Percentiles rank a stretch among this genome's conserved stretches.
phyloP scores from a whole-genome alignment of 2,888 invertebrate species.

The Hofmannophila pseudospretella region DNA sequence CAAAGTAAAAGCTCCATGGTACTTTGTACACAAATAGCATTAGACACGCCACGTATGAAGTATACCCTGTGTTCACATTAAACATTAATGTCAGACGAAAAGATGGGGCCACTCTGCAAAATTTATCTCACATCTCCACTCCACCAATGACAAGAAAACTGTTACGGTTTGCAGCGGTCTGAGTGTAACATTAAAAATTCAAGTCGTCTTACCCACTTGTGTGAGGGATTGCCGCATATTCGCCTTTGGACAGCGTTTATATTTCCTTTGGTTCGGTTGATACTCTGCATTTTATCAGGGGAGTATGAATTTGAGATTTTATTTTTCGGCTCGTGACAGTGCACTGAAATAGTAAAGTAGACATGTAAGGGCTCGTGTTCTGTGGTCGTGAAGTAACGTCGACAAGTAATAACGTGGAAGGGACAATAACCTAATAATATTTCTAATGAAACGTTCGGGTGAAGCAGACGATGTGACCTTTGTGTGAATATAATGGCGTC shows the following conservation, averaged over 20 bases:
- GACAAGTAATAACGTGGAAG: too few relatives aligned
- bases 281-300: conserved; percentile 45
- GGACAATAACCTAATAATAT: background rate
- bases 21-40: conserved; percentile 60
- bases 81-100: conserved; percentile 75
- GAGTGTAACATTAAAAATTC: conserved; percentile 78
- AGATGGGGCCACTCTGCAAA: conserved; percentile 79
- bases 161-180: conserved; percentile 78
- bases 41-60: conserved; percentile 71
- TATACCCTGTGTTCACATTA: conserved; percentile 68
- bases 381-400: background rate
- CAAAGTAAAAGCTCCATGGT: conserved; percentile 44
- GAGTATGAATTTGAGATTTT: conserved; percentile 36
- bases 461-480: conserved; percentile 47
- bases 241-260: conserved; percentile 76
- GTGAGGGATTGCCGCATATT: conserved; percentile 76
- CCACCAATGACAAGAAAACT: conserved; percentile 77
- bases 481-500: conserved; percentile 58
- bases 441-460: conserved; percentile 27
- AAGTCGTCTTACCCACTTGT: conserved; percentile 76
- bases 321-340: conserved; percentile 2
- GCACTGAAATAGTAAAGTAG: background rate
- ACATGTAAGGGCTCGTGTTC: background rate
- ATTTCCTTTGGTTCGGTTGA: conserved; percentile 68
- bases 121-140: conserved; percentile 77